Evolutionary conservation across 1,140 invertebrate species (phyloP).

Genomic region (Atta texana): DNA sequence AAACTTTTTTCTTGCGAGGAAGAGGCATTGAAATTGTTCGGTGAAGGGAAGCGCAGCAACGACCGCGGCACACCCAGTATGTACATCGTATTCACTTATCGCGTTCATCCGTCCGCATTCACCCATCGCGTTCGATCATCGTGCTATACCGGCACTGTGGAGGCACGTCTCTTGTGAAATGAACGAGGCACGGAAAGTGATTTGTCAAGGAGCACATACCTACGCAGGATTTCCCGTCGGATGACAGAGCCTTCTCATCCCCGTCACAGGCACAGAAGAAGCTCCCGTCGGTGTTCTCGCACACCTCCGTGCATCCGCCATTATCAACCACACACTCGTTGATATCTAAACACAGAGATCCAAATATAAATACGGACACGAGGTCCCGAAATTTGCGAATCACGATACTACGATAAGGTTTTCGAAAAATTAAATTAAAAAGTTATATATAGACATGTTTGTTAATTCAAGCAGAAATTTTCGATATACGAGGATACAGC

Average conservation of each 20-base stretch:
- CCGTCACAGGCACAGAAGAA: constrained; percentile 87
- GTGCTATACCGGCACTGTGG: background rate
- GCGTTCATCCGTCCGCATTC: background rate
- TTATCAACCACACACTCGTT: constrained; percentile 90
- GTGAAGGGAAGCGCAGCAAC: background rate
- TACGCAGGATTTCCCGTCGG: constrained; percentile 82
- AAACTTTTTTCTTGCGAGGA: background rate
- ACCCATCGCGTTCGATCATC: constrained; percentile 21
- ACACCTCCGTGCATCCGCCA: constrained; percentile 90
- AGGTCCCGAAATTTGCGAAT: no score
- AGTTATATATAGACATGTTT: no score
- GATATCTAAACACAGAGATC: constrained; percentile 85
- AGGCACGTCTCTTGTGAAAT: constrained; percentile 23
- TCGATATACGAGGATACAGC: no score
- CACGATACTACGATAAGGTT: no score
- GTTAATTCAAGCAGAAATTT: no score
- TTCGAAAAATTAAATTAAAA: no score
- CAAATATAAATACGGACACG: no score
- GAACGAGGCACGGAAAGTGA: constrained; percentile 20
- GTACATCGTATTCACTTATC: background rate
- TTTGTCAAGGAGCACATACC: constrained; percentile 76
- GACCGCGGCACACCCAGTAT: background rate
- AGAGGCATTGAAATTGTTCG: background rate
- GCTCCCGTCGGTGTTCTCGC: constrained; percentile 90
- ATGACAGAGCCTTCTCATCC: constrained; percentile 82